A percentile compares a stretch with the other conserved stretches of the same genome.
These are phyloP conservation scores for Mastacembelus armatus DNA, from an alignment of 2,797 vertebrate species.

Conservation along the genomic window DNA sequence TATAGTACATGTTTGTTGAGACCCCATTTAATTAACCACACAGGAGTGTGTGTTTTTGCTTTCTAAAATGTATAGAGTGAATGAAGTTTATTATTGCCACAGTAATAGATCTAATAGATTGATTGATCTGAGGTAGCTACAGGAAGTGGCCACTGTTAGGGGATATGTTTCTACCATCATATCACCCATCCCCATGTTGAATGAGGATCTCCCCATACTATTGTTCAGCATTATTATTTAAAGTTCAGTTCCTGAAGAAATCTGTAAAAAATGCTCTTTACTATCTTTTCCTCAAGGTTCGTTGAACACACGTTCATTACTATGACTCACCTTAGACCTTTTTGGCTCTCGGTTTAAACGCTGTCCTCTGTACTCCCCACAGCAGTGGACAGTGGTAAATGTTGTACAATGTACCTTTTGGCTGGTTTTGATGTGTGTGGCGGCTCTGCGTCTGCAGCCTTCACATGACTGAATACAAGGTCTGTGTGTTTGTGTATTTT, in stretches of 20 bases:
- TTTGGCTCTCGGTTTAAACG: constrained; percentile 1
- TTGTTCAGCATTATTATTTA: no score
- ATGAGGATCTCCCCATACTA: no score
- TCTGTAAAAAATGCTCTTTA: neutral
- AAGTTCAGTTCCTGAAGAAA: neutral
- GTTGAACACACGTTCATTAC: neutral
- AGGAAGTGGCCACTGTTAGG: neutral
- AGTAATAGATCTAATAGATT: no score
- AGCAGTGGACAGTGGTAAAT: constrained; percentile 29
- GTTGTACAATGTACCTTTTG: constrained; percentile 25
- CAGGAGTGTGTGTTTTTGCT: no score
- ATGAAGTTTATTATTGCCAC: no score
- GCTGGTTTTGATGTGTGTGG: constrained; percentile 55
- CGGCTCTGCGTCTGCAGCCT: constrained; percentile 63
- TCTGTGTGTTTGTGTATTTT: constrained; percentile 68
- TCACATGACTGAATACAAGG: constrained; percentile 52
- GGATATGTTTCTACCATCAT: neutral
- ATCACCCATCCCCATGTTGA: no score
- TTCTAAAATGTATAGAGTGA: no score
- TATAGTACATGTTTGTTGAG: no score
- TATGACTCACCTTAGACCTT: constrained; percentile 6
- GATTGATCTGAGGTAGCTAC: no score
- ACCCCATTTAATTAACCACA: no score
- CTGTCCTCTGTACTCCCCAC: constrained; percentile 37
- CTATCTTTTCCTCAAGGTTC: neutral